Base-by-base conservation (phyloP, 2,888 invertebrate genomes). In the Ptychoptera albimana region DNA sequence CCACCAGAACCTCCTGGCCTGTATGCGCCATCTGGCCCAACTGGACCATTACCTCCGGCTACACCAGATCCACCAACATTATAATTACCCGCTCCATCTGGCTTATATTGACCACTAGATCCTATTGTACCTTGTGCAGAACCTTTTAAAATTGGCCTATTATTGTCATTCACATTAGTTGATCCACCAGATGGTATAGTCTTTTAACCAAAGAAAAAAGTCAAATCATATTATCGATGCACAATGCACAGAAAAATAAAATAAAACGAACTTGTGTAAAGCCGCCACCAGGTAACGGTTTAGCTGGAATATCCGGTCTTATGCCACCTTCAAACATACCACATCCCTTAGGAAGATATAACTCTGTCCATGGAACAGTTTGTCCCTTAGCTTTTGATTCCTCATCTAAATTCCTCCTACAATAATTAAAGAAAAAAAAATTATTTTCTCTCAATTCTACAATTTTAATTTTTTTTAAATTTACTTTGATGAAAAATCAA, bases 261-360 rank as follows among this genome's bases (percentile, higher is more conserved):
- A 51, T 30, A 63, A 59, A 29, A 53, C 62, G 66, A 8, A 62
- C 64, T 46, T 67, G 65, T 12, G 65, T 63, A 38, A 61, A 53
- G 52, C 66, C 70, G 53, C 70, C 71, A 31, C 61, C 51, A 50
- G 51, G 56, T 48, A 49, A 50, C 48, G 51, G 32, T 43, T 54
- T 42, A 44, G 53, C 46, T 30, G 51, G 49, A 23, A 52, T 49
- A 48, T 61, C 56, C n/a, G 63, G 67, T 1, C 61, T 59, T 35
- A 58, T 54, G 12, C 66, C 66, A 35, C 60, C 61, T 43, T 57
- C 64, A 44, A 61, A 59, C 50, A 72, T 73, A 31, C 78, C 78
- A 57, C 84, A 84, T 41, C 79, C 78, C 53, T 76, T 72, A 7
- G 84, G 84, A 63, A 83, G 82, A 57, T 76, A 76, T 12, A 82